Evolutionary conservation across 2,888 invertebrate species (phyloP).

Genomic region (Aethes cnicana): DNA sequence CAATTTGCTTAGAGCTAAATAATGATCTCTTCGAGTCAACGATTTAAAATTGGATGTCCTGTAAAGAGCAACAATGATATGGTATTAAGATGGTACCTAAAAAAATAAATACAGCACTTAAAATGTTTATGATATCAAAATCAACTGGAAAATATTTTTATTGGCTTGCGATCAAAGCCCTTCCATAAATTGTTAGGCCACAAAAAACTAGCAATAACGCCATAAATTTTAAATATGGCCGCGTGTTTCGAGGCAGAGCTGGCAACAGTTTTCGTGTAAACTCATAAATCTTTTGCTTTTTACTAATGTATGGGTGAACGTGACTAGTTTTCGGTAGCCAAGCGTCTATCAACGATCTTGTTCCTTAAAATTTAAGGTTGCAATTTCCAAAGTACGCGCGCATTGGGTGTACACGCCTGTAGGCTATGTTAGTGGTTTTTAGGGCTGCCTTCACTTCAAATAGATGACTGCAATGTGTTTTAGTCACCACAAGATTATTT

Average conservation of each 20-base stretch:
- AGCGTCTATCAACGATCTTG: neutral
- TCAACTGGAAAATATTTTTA: neutral
- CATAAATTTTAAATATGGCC: slow-evolving; percentile 28
- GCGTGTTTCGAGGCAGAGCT: slow-evolving; percentile 6
- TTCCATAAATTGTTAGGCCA: slow-evolving; percentile 21
- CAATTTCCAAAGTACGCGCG: neutral
- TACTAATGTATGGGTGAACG: slow-evolving; percentile 17
- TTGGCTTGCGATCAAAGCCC: slow-evolving; percentile 25
- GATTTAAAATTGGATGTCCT: too few species aligned
- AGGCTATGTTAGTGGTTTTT: neutral
- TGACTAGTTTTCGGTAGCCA: neutral
- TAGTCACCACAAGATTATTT: neutral
- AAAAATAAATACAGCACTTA: too few species aligned
- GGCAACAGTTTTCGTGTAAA: slow-evolving; percentile 15
- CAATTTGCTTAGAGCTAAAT: too few species aligned
- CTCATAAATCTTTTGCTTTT: slow-evolving; percentile 23
- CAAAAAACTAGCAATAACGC: slow-evolving; percentile 15
- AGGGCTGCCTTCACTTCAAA: neutral
- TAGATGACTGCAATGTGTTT: neutral
- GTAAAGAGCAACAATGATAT: too few species aligned
- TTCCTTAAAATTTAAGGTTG: neutral
- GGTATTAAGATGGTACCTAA: too few species aligned
- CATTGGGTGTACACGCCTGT: neutral
- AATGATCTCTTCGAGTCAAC: too few species aligned
- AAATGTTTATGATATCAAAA: neutral